Evolutionary conservation across 2,888 invertebrate species (phyloP).

Genomic region (Brachyptera putata): DNA sequence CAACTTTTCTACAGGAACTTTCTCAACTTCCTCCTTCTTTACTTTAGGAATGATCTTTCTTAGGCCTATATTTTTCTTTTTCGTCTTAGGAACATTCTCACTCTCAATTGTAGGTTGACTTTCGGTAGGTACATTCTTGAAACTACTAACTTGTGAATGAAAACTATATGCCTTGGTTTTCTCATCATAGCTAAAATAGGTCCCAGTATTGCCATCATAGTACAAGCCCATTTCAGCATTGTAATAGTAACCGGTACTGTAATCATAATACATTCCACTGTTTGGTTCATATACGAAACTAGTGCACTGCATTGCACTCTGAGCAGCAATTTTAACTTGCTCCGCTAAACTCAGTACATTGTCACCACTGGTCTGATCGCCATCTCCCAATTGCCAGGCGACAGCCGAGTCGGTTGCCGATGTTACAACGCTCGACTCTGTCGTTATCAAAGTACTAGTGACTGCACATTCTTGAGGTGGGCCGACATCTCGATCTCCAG

Average conservation of each 20-base stretch:
- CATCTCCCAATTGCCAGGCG: constrained; percentile 35
- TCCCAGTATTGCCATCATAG: constrained; percentile 81
- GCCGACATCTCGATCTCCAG: not conserved
- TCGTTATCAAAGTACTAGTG: not conserved
- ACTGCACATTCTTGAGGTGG: not conserved
- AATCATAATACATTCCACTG: constrained; percentile 85
- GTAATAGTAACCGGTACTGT: constrained; percentile 84
- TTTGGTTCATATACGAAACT: constrained; percentile 84
- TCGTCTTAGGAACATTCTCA: constrained; percentile 47
- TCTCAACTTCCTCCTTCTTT: constrained; percentile 14
- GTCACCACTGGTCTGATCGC: constrained; percentile 36
- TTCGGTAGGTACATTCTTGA: not conserved
- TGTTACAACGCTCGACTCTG: not conserved
- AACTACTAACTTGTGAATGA: constrained; percentile 66
- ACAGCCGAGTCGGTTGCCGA: constrained; percentile 37
- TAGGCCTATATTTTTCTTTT: constrained; percentile 35
- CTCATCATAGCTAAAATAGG: constrained; percentile 78
- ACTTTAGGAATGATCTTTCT: constrained; percentile 34
- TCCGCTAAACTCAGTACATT: constrained; percentile 55
- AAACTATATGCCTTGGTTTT: constrained; percentile 70
- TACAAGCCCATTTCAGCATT: constrained; percentile 83
- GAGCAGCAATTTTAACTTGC: constrained; percentile 73
- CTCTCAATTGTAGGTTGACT: constrained; percentile 43
- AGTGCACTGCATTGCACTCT: constrained; percentile 64
- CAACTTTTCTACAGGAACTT: constrained; percentile 38